phyloP scores from a whole-genome alignment of 1,140 invertebrate species.

The Anastatus disparis region DNA sequence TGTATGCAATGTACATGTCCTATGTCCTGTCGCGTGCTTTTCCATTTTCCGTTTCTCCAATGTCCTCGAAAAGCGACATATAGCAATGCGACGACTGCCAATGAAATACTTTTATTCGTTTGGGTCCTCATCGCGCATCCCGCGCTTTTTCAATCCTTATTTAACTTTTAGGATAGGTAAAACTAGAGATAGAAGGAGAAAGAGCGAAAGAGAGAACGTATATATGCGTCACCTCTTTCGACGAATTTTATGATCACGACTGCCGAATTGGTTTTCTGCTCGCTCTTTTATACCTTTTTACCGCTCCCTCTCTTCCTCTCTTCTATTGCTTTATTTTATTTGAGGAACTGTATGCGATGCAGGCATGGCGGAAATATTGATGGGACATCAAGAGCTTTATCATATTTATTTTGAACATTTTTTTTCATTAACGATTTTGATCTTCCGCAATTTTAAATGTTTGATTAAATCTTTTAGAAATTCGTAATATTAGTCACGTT shows the following conservation, averaged over 20 bases:
- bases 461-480: no score
- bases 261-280: constrained; percentile 33
- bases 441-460: no score
- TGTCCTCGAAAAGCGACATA: background rate
- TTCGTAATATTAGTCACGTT: no score
- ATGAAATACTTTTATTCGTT: constrained; percentile 21
- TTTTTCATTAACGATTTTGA: background rate
- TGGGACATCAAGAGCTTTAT: background rate
- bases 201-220: no score
- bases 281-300: background rate
- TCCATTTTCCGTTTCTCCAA: constrained; percentile 26
- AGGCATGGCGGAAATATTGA: background rate
- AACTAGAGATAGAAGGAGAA: no score
- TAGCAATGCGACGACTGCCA: background rate
- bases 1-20: background rate
- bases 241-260: constrained; percentile 21
- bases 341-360: no score
- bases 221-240: background rate
- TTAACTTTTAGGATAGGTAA: constrained; percentile 16
- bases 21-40: background rate
- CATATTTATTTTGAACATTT: no score
- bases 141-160: background rate
- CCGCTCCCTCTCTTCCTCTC: background rate
- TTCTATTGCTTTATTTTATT: no score
- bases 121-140: no score